Evolutionary conservation across 2,113 vertebrate species (phyloP), one percentile per base, ranked within the genome.

Genomic region (Gobiocypris rarus): DNA sequence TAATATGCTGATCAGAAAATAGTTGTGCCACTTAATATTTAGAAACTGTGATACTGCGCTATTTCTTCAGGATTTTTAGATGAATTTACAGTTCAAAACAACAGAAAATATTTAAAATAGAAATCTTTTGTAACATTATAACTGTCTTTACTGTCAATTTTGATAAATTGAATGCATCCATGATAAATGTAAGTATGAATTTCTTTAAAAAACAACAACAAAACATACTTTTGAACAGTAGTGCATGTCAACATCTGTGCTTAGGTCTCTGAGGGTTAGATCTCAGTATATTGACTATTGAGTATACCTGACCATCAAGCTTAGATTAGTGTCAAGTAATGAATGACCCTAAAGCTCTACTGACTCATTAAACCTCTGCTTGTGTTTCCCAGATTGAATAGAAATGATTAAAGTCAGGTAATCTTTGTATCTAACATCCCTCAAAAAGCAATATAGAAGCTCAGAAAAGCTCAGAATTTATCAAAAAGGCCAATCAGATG

Each of bases 361-460:
- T 78, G 75, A 61, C 34, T 38, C 34, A 58, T 26, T 78, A 45
- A 41, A 61, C 19, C 38, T 43, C 54, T 45, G 15, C 75, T 61
- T 17, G 22, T 26, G 22, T 59, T 43, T 17, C 17, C 26, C 50
- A 75, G 48, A 34, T 19, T 75, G 15, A 76, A 75, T 13, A 38
- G 28, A 76, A 48, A 7, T 80, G 43, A 65, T 22, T 24, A 13
- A 63, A 10, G 4, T 63, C 45, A 24, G 54, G 3, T 15, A 43
- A 45, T 26, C 45, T 50, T 7, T 65, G 65, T 48, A 80, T 50
- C 58, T 31, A 48, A 80, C 41, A 31, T 38, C 59, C 15, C 24
- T 65, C 13, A 31, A 65, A 65, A 63, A 24, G 17, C 5, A 48
- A 19, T 10, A 22, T 48, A 11, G 0, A 61, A 61, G n/a, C 75